Evolutionary conservation across 2,888 invertebrate genomes (phyloP), one percentile per base, ranked within the genome.

Genomic region (Eulithis prunata): DNA sequence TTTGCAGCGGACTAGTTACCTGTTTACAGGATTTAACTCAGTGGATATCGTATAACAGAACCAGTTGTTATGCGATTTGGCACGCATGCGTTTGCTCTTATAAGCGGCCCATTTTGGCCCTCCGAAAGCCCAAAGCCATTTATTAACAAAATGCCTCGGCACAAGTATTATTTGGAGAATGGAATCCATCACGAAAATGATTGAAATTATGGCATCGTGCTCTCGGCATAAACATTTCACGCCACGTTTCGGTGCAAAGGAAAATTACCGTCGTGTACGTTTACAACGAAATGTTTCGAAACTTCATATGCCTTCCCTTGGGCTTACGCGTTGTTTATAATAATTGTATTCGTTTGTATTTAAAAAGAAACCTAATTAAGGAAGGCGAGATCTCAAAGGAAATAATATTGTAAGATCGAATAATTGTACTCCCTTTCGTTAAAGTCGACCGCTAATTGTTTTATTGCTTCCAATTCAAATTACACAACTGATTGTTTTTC

Each of bases 41-140:
- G 79, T 83, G 77, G 77, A 73, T 79, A 81, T 80, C 79, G 79
- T 77, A 77, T 78, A 80, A 78, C 78, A 72, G 73, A 80, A 84
- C 85, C 84, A 81, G 85, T 88, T 85, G 84, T 87, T 88, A 86
- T 85, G 83, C 81, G 81, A 85, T 86, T 85, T 75, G 82, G 83
- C 85, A 85, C 84, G 85, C 84, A 83, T 84, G 76, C 78, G 73
- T 82, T 81, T 77, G 79, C 79, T 82, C 80, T 76, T 77, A 79
- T 82, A 84, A 80, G 74, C 77, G 77, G 78, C 63, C 73, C 71
- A 58, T 64, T 70, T 72, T 71, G 78, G 77, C 78, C 81, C 82
- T 79, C 41, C 79, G 73, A 77, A 78, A 81, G 81, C 78, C 75
- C 80, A 74, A 79, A 84, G 81, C 84, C 84, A 78, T 86, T 88